A percentile compares a stretch with the other conserved stretches of the same genome.
These are phyloP conservation scores for Leuciscus waleckii DNA, from an alignment of 2,797 vertebrate species.

Conservation along the genomic window DNA sequence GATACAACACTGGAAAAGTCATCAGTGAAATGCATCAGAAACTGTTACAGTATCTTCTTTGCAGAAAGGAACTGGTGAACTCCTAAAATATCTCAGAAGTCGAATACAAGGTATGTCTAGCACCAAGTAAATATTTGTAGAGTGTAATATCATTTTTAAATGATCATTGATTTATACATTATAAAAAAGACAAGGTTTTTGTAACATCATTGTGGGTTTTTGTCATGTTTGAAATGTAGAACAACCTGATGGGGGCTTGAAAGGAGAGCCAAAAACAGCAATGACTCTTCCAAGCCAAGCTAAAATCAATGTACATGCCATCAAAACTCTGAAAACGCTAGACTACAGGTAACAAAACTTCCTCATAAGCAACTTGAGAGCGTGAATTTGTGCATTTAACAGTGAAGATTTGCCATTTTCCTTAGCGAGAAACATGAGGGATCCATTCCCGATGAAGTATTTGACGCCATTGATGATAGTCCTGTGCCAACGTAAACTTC, in stretches of 20 bases:
- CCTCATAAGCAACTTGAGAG: not conserved
- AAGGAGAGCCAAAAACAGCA: constrained; percentile 77
- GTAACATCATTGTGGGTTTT: constrained; percentile 1
- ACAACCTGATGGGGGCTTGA: constrained; percentile 65
- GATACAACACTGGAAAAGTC: not conserved
- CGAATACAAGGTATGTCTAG: constrained; percentile 87
- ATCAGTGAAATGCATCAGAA: not conserved
- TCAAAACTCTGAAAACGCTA: constrained; percentile 84
- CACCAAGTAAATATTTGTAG: not conserved
- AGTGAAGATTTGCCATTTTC: constrained; percentile 11
- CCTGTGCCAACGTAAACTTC: constrained; percentile 84
- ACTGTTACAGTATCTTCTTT: constrained; percentile 50
- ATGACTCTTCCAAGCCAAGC: constrained; percentile 93
- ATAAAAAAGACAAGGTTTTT: not conserved
- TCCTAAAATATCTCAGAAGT: constrained; percentile 90
- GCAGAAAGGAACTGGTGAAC: constrained; percentile 93
- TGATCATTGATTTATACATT: not conserved
- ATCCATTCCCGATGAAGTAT: constrained; percentile 84
- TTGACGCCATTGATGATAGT: constrained; percentile 78
- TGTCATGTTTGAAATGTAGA: constrained; percentile 71
- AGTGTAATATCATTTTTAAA: not conserved
- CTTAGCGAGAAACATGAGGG: constrained; percentile 85
- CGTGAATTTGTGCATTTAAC: not conserved
- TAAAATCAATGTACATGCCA: constrained; percentile 82
- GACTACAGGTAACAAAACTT: constrained; percentile 82